These are phyloP conservation scores for Danio tinwini DNA, from an alignment of 2,797 vertebrate genomes.

Conservation along the genomic window DNA sequence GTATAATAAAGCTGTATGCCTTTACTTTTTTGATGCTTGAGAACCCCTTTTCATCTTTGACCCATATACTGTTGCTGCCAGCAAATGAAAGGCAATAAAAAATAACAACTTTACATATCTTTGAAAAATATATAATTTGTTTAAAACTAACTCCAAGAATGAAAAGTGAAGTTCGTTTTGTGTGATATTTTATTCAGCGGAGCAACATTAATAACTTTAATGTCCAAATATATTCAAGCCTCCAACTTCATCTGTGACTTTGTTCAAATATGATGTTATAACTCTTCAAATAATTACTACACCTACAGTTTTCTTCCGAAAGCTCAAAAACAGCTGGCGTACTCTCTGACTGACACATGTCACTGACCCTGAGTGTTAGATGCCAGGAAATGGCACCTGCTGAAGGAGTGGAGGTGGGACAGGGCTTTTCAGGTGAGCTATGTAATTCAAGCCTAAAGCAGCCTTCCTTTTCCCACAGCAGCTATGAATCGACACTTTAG, in stretches of 20 bases:
- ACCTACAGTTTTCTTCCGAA: slow-evolving; percentile 3
- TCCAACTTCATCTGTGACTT: too few species aligned
- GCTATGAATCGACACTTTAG: slow-evolving; percentile 77
- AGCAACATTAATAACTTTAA: neutral
- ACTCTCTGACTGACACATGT: slow-evolving; percentile 68
- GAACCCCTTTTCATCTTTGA: too few species aligned
- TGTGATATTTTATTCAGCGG: neutral
- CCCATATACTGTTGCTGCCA: neutral
- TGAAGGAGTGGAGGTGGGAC: slow-evolving; percentile 44
- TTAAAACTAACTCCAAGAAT: neutral
- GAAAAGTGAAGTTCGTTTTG: neutral
- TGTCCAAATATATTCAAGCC: neutral
- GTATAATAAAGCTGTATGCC: too few species aligned
- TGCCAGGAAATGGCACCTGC: slow-evolving; percentile 68
- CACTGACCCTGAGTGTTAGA: slow-evolving; percentile 66
- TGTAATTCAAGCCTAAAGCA: slow-evolving; percentile 76
- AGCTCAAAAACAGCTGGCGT: slow-evolving; percentile 58
- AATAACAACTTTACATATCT: neutral
- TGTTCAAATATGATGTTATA: neutral
- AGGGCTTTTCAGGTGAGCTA: slow-evolving; percentile 67
- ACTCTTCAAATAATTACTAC: neutral
- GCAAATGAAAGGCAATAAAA: neutral
- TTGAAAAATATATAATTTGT: neutral
- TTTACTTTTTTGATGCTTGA: too few species aligned
- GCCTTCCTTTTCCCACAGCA: slow-evolving; percentile 82